These are phyloP conservation scores for Microctonus aethiopoides DNA, from an alignment of 2,888 invertebrate species.

Conservation along the genomic window DNA sequence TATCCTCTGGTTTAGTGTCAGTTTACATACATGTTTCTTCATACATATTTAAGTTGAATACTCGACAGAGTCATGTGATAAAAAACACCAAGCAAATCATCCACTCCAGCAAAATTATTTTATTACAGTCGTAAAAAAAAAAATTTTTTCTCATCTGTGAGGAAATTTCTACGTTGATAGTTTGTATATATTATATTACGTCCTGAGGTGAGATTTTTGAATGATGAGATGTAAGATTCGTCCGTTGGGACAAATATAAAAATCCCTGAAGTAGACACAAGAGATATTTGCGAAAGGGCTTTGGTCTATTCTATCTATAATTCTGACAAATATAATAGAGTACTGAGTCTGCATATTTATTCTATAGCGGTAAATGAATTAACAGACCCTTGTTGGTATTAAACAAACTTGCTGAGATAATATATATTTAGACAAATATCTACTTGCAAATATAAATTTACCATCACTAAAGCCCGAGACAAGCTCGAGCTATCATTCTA, in stretches of 20 bases:
- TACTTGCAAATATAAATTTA: not conserved
- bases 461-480: no score
- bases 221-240: not conserved
- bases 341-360: conserved; percentile 12
- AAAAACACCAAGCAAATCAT: no score
- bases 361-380: conserved; percentile 27
- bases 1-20: no score
- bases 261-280: conserved; percentile 46
- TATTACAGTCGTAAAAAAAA: no score
- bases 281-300: conserved; percentile 56
- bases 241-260: not conserved
- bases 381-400: conserved; percentile 22
- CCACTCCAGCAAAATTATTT: no score
- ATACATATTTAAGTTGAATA: no score
- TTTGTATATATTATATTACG: not conserved
- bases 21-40: no score
- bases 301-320: conserved; percentile 33
- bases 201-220: not conserved
- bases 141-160: no score
- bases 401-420: not conserved
- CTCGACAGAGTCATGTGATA: no score
- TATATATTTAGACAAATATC: not conserved
- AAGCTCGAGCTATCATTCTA: no score
- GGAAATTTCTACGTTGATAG: no score
- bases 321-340: conserved; percentile 28